Evolutionary conservation across 2,888 invertebrate genomes (phyloP), one percentile per base, ranked within the genome.

Genomic region (Eupithecia insigniata): DNA sequence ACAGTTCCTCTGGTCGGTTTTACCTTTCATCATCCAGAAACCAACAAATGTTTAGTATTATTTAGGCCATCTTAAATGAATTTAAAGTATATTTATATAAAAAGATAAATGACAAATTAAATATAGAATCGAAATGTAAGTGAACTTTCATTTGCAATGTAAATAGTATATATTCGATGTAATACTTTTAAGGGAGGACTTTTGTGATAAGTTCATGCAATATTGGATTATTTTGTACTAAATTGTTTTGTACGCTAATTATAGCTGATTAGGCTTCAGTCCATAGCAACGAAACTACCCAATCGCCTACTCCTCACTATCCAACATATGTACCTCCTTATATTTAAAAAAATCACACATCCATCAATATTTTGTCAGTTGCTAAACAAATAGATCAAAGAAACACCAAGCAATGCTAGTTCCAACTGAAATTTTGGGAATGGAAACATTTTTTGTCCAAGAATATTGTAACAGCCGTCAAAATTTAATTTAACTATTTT

Each of bases 141-240:
- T 90, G 77, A 78, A 87, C 84, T 89, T 87, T 92, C 85, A 87
- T 91, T 92, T 92, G 92, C 93, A 86, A 83, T 93, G 93, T 93
- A 93, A 89, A 93, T 93, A 91, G 89, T 87, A 88, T 87, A 88
- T 86, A 79, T 78, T 78, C 69, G 78, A 78, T 85, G 85, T 86
- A 87, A 85, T 84, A 84, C 82, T 81, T 84, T 62, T 32, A 87
- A 85, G 87, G 84, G 84, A 81, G 83, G 79, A 82, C 82, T 84
- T 89, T 90, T 91, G 90, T 92, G 90, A 92, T 92, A 91, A 87
- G 88, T 90, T 90, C 83, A 87, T 89, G 92, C 90, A 92, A 91
- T 92, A 91, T 87, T 87, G 83, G 83, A 81, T 76, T 79, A 78
- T 81, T 83, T 81, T 83, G 81, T 82, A 82, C 83, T 81, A 82